Conservation (phyloP, 2,113 vertebrate species). For the Phoenicopterus ruber region DNA sequence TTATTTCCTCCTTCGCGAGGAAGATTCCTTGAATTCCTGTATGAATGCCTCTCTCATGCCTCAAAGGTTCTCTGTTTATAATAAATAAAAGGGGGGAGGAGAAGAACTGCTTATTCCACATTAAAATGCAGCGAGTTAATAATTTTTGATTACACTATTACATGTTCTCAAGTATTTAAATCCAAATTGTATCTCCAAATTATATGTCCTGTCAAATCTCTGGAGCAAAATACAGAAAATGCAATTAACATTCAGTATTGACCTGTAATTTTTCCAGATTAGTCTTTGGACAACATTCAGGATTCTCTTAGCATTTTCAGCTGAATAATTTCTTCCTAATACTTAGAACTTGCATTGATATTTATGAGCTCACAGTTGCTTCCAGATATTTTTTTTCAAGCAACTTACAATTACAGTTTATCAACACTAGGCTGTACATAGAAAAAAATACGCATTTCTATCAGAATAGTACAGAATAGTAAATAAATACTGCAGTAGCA, state of each 20-base stretch:
- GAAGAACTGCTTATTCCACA: background rate
- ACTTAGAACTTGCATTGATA: background rate
- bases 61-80: background rate
- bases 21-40: slow-evolving; percentile 2
- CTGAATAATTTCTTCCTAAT: background rate
- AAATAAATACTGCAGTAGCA: background rate
- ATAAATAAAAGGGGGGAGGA: background rate
- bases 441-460: background rate
- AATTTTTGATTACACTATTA: background rate
- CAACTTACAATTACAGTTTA: background rate
- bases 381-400: background rate
- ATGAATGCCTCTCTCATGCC: background rate
- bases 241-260: background rate
- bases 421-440: background rate
- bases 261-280: background rate
- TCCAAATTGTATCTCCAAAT: background rate
- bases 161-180: background rate
- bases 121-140: background rate
- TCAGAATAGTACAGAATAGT: background rate
- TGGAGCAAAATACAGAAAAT: background rate
- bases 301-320: background rate
- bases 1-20: background rate
- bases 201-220: background rate
- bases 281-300: background rate
- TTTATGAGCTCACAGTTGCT: background rate